A percentile compares a stretch with the other conserved stretches of the same genome.
Evolutionary conservation across 2,797 vertebrate species (phyloP).

Genomic region (Scyliorhinus canicula): DNA sequence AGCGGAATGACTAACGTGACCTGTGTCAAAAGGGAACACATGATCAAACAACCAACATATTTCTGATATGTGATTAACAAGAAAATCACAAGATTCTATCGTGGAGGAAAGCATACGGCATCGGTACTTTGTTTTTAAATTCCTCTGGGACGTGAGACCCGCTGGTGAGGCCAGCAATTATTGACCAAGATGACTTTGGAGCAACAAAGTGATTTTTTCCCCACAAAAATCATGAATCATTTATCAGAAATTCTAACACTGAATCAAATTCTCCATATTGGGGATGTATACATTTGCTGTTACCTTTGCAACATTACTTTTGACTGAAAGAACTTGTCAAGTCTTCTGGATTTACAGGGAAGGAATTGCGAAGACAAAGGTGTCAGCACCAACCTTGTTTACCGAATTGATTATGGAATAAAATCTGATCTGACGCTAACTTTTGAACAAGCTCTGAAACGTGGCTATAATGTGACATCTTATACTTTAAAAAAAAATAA

Average conservation of each 20-base stretch:
- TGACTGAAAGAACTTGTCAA: neutral
- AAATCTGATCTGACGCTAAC: neutral
- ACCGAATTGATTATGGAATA: no score
- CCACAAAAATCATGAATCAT: neutral
- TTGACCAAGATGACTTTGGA: neutral
- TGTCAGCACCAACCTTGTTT: neutral
- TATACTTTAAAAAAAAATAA: no score
- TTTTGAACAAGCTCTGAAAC: neutral
- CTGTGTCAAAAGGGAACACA: neutral
- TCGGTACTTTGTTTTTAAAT: neutral
- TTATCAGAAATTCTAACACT: neutral
- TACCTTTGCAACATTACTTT: neutral
- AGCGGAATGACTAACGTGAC: neutral
- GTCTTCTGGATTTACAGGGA: neutral
- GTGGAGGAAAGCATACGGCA: neutral
- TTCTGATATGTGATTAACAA: neutral
- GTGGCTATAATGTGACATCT: neutral
- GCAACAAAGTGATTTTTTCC: neutral
- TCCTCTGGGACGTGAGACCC: no score
- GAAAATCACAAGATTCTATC: neutral
- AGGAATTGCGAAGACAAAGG: neutral
- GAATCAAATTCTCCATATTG: neutral
- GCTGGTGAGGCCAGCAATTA: no score
- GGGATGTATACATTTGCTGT: neutral
- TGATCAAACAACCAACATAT: neutral